Conservation (phyloP, 2,113 vertebrate species). For the Siphamia tubifer region DNA sequence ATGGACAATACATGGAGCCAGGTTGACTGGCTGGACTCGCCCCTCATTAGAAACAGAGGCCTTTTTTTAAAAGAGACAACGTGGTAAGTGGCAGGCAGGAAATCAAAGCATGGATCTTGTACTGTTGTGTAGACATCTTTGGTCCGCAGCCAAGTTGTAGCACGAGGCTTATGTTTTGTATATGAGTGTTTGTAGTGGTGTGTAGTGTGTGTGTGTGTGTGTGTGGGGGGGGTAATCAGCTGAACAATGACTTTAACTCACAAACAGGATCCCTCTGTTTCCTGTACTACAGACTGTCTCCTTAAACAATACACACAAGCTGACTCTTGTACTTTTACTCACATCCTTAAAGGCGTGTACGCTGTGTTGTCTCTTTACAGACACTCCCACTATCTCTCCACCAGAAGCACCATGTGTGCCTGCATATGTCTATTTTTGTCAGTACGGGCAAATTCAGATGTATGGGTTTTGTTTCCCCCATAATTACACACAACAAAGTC, state of each 20-base stretch:
- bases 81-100: constrained; percentile 18
- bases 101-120: constrained; percentile 24
- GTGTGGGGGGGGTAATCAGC: constrained; percentile 40
- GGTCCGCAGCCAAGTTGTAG: constrained; percentile 35
- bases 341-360: constrained; percentile 13
- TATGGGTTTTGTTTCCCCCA: constrained; percentile 20
- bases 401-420: constrained; percentile 23
- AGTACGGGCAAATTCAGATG: constrained; percentile 34
- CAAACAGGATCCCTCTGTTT: constrained; percentile 84
- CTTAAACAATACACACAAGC: constrained; percentile 45
- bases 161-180: constrained; percentile 22
- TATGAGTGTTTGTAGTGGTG: neutral
- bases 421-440: constrained; percentile 45
- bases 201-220: neutral
- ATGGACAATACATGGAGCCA: constrained; percentile 53
- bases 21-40: constrained; percentile 37
- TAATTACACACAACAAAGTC: constrained; percentile 58
- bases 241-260: constrained; percentile 75
- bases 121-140: constrained; percentile 46
- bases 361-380: constrained; percentile 4
- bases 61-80: constrained; percentile 39
- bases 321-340: constrained; percentile 27
- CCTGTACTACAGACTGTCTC: constrained; percentile 71
- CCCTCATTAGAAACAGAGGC: constrained; percentile 29
- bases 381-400: neutral